phyloP scores from a whole-genome alignment of 2,888 invertebrate genomes.

The Eupithecia pulchellata region DNA sequence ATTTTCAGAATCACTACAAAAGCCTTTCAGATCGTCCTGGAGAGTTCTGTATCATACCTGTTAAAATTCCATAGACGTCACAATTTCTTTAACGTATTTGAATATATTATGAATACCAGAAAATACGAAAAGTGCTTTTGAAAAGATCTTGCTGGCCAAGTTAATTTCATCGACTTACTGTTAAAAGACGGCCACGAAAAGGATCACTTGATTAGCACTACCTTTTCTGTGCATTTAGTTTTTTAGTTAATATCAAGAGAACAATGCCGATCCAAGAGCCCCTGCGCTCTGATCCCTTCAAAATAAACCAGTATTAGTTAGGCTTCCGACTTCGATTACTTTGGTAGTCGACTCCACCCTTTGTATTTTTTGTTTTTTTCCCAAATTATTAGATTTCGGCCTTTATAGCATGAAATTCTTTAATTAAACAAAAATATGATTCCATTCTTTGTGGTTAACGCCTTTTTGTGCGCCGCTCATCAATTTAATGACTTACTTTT shows the following conservation, averaged over 20 bases:
- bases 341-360: constrained; percentile 48
- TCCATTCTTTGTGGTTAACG: constrained; percentile 74
- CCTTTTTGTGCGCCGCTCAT: constrained; percentile 77
- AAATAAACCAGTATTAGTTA: constrained; percentile 50
- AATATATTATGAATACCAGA: neutral
- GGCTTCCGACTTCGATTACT: constrained; percentile 62
- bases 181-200: neutral
- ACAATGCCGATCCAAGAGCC: constrained; percentile 22
- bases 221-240: neutral
- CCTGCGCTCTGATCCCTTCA: constrained; percentile 8
- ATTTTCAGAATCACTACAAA: too few relatives aligned
- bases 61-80: neutral
- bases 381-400: constrained; percentile 65
- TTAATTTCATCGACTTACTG: neutral
- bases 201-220: constrained; percentile 8
- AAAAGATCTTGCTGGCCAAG: neutral
- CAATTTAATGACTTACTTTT: constrained; percentile 76
- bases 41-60: neutral
- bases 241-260: constrained; percentile 1
- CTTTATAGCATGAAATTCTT: constrained; percentile 77
- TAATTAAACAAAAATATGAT: constrained; percentile 80
- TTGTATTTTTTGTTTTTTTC: constrained; percentile 45
- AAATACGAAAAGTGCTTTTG: neutral
- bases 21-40: neutral
- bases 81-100: too few relatives aligned